Base-by-base conservation (phyloP, 2,888 invertebrate genomes). In the Tyria jacobaeae region DNA sequence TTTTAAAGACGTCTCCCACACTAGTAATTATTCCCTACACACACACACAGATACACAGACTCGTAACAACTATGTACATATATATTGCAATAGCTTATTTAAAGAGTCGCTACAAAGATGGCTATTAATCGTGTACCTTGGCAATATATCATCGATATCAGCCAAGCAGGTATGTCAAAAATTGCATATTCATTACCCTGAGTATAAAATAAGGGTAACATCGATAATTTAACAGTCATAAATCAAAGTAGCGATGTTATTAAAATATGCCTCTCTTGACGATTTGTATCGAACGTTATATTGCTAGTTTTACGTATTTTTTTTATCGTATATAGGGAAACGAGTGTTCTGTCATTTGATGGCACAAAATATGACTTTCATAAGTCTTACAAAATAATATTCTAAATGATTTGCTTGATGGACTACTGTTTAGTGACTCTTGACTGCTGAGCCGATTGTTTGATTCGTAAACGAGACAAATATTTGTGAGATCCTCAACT, bases 241-340 rank as follows among this genome's bases (percentile, higher is more conserved):
- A 78, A 80, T 79, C 80, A 75, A 71, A 74, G 70, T 69, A 66
- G 70, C 60, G 64, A 52, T 66, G 75, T 73, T 76, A 80, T 80
- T 78, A 73, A 78, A 74, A 72, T 71, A 61, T 62, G 61, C 73
- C 60, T 25, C 64, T 73, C 34, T 58, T 54, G 62, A 63, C 61
- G 7, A 31, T 31, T 31, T 31, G 54, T 56, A 1, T 0, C 25
- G 24, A 49, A 27, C 21, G 57, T 31, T 44, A 37, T 57, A 56
- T 57, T 31, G 27, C 7, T 31, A 27, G 27, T 27, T 27, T 27
- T 27, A n/a, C 27, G 27, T 4, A 27, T 27, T 27, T 27, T 6
- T 4, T 6, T 4, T 27, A 6, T 27, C 6, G 27, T 27, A 4
- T 27, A 27, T 27, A n/a, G n/a, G n/a, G n/a, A n/a, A n/a, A n/a